Percentiles rank a stretch among this genome's conserved stretches.
Evolutionary conservation across 2,888 invertebrate species (phyloP).

Genomic region (Argynnis bischoffii): DNA sequence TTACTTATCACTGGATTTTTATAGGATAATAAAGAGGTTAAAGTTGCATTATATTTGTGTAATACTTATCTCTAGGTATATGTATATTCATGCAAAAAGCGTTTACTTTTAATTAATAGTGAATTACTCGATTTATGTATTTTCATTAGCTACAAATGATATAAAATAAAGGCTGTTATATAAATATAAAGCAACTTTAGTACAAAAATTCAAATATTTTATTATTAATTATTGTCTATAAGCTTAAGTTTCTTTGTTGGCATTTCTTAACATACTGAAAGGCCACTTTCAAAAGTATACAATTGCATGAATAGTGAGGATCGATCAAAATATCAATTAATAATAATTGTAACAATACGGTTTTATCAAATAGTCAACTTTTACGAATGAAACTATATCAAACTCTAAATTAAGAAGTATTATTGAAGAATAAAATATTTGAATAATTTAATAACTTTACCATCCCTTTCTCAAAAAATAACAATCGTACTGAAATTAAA

Average conservation of each 20-base stretch:
- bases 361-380: too few species aligned
- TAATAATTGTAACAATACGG: too few species aligned
- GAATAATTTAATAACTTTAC: too few species aligned
- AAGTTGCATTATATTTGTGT: constrained; percentile 23
- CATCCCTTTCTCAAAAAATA: too few species aligned
- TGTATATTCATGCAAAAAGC: constrained; percentile 18
- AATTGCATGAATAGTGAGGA: constrained; percentile 41
- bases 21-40: constrained; percentile 11
- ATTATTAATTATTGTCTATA: constrained; percentile 8
- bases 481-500: too few species aligned
- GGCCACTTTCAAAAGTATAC: not conserved
- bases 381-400: too few species aligned
- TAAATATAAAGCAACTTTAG: constrained; percentile 21
- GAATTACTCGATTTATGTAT: constrained; percentile 3
- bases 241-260: constrained; percentile 9
- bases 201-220: constrained; percentile 13
- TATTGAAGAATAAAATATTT: too few species aligned
- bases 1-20: constrained; percentile 14
- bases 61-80: constrained; percentile 9
- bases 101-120: constrained; percentile 1
- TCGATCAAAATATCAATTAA: constrained; percentile 47
- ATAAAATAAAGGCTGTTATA: constrained; percentile 8
- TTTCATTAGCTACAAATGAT: constrained; percentile 9
- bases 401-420: too few species aligned
- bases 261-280: constrained; percentile 1